Evolutionary conservation across 2,113 vertebrate species (phyloP).

Genomic region (Centrocercus urophasianus): DNA sequence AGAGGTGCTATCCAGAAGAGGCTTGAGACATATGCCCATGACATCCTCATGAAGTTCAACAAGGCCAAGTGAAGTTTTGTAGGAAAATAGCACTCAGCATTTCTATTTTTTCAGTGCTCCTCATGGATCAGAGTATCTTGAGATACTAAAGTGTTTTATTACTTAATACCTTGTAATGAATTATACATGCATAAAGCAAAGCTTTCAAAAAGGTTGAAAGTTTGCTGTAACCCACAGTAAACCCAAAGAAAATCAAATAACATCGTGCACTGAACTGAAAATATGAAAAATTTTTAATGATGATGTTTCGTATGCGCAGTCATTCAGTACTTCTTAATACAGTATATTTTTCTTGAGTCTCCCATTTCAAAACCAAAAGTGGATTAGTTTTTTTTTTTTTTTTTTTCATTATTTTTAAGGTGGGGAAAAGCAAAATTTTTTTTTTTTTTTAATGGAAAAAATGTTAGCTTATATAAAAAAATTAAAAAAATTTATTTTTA

Average conservation of each 20-base stretch:
- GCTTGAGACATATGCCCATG: too few species aligned
- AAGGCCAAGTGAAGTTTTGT: not conserved
- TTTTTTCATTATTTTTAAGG: not conserved
- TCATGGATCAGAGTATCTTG: not conserved
- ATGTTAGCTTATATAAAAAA: not conserved
- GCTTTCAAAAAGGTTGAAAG: not conserved
- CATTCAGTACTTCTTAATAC: not conserved
- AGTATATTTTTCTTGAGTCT: not conserved
- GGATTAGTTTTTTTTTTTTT: not conserved
- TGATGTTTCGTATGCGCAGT: not conserved
- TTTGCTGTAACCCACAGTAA: not conserved
- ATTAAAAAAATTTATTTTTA: too few species aligned
- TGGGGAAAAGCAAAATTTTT: not conserved
- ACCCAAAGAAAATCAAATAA: not conserved
- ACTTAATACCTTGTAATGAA: not conserved
- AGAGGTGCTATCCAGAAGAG: too few species aligned
- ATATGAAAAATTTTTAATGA: not conserved
- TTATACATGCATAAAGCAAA: not conserved
- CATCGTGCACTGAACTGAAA: not conserved
- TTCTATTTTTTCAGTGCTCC: not conserved
- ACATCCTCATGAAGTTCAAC: too few species aligned
- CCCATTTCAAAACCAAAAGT: not conserved
- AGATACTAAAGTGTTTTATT: not conserved
- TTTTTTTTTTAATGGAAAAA: not conserved
- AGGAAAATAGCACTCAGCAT: not conserved